A percentile compares a stretch with the other conserved stretches of the same genome.
phyloP scores from a whole-genome alignment of 30 jellyfish, hydroid and myxozoan genomes.

The Phacellophora camtschatica region DNA sequence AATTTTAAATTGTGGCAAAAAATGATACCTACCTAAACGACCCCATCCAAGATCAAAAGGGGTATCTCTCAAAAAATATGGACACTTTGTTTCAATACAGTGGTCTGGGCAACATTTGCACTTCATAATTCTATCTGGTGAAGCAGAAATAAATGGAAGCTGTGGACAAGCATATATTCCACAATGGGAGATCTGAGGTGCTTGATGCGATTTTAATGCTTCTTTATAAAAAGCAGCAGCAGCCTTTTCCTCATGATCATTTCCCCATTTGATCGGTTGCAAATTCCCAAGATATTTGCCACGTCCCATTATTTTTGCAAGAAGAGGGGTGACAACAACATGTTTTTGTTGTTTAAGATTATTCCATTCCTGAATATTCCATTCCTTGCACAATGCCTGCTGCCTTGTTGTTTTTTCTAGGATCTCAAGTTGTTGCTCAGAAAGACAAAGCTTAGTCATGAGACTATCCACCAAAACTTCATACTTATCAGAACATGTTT shows the following conservation, averaged over 20 bases:
- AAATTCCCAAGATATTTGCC: not conserved
- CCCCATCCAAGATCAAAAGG: not conserved
- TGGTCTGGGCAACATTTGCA: not conserved
- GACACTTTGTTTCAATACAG: not conserved
- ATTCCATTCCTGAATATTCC: not conserved
- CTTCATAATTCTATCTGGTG: not conserved
- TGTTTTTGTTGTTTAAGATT: not conserved
- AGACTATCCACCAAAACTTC: not conserved
- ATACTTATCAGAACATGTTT: not conserved
- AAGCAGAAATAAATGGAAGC: not conserved
- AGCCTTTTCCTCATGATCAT: not conserved
- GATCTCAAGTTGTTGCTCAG: not conserved
- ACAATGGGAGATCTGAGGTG: not conserved
- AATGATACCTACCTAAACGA: not conserved
- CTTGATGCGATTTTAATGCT: not conserved
- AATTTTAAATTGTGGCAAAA: too few relatives aligned
- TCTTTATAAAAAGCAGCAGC: not conserved
- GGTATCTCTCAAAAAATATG: not conserved
- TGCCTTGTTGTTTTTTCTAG: not conserved
- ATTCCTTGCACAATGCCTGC: not conserved
- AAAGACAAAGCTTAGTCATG: not conserved
- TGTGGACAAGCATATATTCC: not conserved
- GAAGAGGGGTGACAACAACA: not conserved
- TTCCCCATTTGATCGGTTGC: not conserved
- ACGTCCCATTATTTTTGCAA: not conserved